A percentile compares a stretch with the other conserved stretches of the same genome.
phyloP scores from a whole-genome alignment of 2,113 vertebrate species.

The Pteruthius melanotis region DNA sequence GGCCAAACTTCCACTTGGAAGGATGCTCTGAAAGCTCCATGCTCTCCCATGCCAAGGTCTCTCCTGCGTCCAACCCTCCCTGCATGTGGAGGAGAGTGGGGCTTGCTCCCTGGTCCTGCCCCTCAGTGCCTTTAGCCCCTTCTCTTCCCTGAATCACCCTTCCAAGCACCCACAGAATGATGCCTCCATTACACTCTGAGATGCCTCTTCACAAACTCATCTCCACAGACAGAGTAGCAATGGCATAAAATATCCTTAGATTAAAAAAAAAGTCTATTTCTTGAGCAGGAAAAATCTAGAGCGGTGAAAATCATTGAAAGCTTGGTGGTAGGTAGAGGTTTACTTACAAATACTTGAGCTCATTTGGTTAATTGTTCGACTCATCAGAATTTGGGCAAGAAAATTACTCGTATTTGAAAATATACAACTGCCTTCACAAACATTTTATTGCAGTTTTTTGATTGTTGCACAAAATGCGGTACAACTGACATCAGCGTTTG shows the following conservation, averaged over 20 bases:
- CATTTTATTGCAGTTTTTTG: not conserved
- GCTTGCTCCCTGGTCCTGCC: not conserved
- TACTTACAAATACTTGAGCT: not conserved
- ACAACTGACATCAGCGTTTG: not conserved
- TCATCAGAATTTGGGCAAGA: not conserved
- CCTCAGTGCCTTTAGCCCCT: not conserved
- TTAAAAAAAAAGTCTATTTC: no score
- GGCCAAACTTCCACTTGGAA: not conserved
- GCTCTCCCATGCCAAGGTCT: not conserved
- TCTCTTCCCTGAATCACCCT: not conserved
- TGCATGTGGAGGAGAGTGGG: fast-evolving
- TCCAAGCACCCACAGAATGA: fast-evolving
- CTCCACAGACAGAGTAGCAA: not conserved
- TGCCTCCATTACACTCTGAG: fast-evolving
- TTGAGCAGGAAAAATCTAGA: no score
- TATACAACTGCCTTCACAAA: fast-evolving
- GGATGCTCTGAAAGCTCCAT: not conserved
- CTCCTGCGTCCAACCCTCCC: not conserved
- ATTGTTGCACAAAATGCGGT: not conserved
- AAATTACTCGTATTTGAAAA: not conserved
- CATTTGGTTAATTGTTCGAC: not conserved
- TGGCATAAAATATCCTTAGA: not conserved
- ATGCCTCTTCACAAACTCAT: not conserved
- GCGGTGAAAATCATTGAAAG: not conserved
- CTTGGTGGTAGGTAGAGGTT: fast-evolving